Conservation (phyloP, 2,797 vertebrate species). For the Phataginus tricuspis region DNA sequence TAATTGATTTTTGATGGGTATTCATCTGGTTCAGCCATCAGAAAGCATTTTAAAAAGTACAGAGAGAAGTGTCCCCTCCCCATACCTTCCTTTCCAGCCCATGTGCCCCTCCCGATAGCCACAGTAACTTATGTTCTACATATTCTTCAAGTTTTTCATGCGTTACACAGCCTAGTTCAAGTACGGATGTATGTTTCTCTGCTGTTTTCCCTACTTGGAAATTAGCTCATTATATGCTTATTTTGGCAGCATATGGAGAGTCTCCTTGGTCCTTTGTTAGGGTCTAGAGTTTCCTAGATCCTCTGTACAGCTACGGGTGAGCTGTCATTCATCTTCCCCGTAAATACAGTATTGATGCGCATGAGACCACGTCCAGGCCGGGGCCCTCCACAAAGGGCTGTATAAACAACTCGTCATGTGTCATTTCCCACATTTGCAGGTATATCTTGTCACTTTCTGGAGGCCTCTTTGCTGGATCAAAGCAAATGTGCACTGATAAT, state of each 20-base stretch:
- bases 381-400: background rate
- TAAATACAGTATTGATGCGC: too few species aligned
- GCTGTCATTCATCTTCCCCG: fast-evolving
- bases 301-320: too few species aligned
- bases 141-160: background rate
- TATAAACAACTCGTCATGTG: background rate
- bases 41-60: background rate
- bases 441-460: background rate
- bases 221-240: fast-evolving
- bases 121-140: background rate
- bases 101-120: background rate
- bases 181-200: fast-evolving
- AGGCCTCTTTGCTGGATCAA: background rate
- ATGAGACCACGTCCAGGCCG: background rate
- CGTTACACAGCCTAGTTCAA: background rate
- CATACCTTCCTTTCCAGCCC: background rate
- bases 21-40: background rate
- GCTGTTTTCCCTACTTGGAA: background rate
- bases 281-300: too few species aligned
- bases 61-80: background rate
- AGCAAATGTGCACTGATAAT: background rate
- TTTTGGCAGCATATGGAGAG: background rate
- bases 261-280: background rate
- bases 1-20: background rate
- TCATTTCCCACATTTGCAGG: fast-evolving